Base-by-base conservation (phyloP, 2,113 vertebrate species). In the Podocnemis expansa region DNA sequence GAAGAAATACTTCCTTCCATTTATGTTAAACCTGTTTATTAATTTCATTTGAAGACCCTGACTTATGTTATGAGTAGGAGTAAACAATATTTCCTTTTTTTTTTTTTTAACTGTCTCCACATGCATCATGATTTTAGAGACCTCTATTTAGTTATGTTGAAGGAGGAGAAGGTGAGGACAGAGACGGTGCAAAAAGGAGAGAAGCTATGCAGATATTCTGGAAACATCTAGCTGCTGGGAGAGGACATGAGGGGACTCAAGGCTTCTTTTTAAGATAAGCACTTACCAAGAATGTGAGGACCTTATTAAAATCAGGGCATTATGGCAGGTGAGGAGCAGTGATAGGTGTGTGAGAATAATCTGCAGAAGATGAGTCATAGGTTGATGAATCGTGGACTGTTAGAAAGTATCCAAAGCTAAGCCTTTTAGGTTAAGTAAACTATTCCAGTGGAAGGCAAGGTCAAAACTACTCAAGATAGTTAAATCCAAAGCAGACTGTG, bases 291-390 rank as follows among this genome's bases (percentile, higher is more conserved):
- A 78, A 63, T 73, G 49, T 54, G 63, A 91, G 38, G 56, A 89
- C 54, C 94, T 95, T 84, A 91, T 97, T 96, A 95, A 96, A 96
- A 55, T 73, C 88, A 85, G 51, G 27, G 84, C 92, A 52, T 78
- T 90, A 78, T 93, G 80, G 38, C 78, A 90, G 41, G 31, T 55
- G 80, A 93, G 88, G 85, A 45, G 52, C 73, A 82, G 38, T 85
- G 85, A 49, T 45, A 85, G 82, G 88, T 52, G 51, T 73, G 82
- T 45, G 8, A n/a, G 73, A 78, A 89, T 6, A 90, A 75, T 78
- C 84, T 90, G 56, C 49, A 89, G 41, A 93, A 93, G 89, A 82
- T n/a, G 81, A 10, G 82, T 95, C 41, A 85, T 73, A 88, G 82
- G 82, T 93, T 80, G 78, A 56, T 89, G 84, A 93, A 41, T 5